A percentile compares a stretch with the other conserved stretches of the same genome.
Evolutionary conservation across 2,113 vertebrate genomes (phyloP).

Genomic region (Phalacrocorax pelagicus): DNA sequence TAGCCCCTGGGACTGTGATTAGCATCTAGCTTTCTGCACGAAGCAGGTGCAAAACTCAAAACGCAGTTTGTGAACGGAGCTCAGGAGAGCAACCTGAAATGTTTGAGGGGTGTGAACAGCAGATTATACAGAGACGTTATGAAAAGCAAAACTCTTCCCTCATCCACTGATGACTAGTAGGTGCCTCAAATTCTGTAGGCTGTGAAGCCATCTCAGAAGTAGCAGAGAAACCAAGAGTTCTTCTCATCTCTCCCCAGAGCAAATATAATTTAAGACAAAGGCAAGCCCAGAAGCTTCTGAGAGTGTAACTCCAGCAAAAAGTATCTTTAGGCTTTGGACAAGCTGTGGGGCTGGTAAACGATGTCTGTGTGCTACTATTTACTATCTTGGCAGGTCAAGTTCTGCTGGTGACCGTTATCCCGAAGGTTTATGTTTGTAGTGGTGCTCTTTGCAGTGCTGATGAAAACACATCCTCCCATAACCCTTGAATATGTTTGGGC

Average conservation of each 20-base stretch:
- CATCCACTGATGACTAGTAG: background rate
- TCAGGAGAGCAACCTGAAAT: background rate
- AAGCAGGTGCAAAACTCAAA: background rate
- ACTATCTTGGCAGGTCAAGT: background rate
- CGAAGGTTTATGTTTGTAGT: background rate
- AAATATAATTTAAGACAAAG: background rate
- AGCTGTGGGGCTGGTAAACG: background rate
- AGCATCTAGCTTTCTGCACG: rapidly evolving
- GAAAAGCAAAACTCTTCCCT: background rate
- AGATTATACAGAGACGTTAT: background rate
- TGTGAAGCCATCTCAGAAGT: background rate
- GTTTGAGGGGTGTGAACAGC: background rate
- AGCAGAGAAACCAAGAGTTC: background rate
- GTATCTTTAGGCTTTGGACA: background rate
- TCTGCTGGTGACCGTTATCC: rapidly evolving
- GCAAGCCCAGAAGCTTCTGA: background rate
- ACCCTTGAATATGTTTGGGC: background rate
- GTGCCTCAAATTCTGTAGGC: background rate
- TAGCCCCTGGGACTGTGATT: background rate
- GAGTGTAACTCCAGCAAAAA: background rate
- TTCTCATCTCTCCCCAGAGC: background rate
- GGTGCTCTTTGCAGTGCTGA: background rate
- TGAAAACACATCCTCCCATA: background rate
- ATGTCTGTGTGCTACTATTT: background rate
- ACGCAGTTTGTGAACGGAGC: background rate